phyloP scores from a whole-genome alignment of 2,113 vertebrate genomes.

The Pseudopipra pipra region DNA sequence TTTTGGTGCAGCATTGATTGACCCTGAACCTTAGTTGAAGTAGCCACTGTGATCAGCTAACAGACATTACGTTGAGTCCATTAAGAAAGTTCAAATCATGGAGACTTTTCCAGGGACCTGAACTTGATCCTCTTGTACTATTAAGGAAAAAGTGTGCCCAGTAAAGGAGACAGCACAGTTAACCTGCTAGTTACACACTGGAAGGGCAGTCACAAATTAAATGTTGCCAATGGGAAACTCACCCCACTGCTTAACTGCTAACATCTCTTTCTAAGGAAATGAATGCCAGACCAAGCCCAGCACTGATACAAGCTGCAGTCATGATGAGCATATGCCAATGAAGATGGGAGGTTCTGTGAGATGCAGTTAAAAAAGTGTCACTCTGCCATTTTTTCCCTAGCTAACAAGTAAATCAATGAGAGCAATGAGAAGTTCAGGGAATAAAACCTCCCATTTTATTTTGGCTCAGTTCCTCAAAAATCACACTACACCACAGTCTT shows the following conservation, averaged over 20 bases:
- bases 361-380: fast-evolving
- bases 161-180: background rate
- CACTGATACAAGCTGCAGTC: background rate
- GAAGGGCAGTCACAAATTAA: background rate
- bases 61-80: background rate
- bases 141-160: background rate
- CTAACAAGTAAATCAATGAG: background rate
- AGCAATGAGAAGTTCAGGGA: background rate
- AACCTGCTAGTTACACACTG: background rate
- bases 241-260: background rate
- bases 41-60: background rate
- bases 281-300: background rate
- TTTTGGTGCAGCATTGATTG: background rate
- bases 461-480: background rate
- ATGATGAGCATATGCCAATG: fast-evolving
- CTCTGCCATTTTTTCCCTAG: background rate
- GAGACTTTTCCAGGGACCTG: background rate
- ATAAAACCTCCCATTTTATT: background rate
- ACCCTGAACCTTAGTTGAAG: background rate
- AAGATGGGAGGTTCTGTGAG: fast-evolving
- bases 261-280: background rate
- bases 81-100: background rate
- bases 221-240: background rate
- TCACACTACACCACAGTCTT: background rate
- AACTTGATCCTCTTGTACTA: background rate